phyloP scores from a whole-genome alignment of 2,797 vertebrate species.

The Poecilia wingei region DNA sequence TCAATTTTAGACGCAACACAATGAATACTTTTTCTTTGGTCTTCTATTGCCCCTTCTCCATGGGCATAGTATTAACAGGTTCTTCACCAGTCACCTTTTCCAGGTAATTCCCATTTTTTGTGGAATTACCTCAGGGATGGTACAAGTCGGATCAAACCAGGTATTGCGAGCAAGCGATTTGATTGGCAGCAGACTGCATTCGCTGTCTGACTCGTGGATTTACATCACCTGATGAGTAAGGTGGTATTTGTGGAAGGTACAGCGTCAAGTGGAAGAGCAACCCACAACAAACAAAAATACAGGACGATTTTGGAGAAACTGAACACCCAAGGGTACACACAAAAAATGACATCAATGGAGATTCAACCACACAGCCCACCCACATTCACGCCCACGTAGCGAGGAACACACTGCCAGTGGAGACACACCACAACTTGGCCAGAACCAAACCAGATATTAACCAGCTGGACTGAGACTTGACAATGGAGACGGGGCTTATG shows the following conservation, averaged over 20 bases:
- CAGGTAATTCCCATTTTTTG: not conserved
- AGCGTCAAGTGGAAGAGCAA: not conserved
- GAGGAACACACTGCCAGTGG: not conserved
- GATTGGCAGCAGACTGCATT: not conserved
- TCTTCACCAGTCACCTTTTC: not conserved
- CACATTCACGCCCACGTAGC: not conserved
- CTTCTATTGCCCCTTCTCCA: not conserved
- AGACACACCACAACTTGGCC: not conserved
- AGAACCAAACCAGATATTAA: not conserved
- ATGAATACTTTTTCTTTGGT: not conserved
- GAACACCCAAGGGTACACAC: not conserved
- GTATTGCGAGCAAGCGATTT: not conserved
- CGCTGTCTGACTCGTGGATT: not conserved
- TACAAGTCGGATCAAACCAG: not conserved
- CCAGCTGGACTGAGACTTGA: not conserved
- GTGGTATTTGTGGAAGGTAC: not conserved
- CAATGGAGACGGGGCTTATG: not conserved
- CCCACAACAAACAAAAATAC: not conserved
- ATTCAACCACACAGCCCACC: not conserved
- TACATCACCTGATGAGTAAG: not conserved
- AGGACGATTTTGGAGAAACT: not conserved
- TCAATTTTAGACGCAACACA: not conserved
- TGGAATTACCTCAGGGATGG: not conserved
- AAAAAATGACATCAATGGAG: not conserved
- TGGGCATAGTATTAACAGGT: not conserved